Evolutionary conservation across 2,797 vertebrate genomes (phyloP).

Genomic region (Lepus townsendii): DNA sequence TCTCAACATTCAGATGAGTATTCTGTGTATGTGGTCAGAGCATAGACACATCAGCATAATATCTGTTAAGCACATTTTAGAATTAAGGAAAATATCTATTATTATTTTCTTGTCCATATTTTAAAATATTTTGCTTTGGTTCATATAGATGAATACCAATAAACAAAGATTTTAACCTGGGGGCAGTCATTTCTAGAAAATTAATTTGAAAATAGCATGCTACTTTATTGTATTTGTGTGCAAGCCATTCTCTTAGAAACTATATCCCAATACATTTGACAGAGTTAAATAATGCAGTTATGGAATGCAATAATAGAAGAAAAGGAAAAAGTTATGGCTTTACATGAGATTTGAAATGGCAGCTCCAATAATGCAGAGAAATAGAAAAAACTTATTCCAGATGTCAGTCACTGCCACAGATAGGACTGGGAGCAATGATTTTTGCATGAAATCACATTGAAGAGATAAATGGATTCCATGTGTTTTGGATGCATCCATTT

Average conservation of each 20-base stretch:
- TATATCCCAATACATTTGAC: neutral
- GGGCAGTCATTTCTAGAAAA: constrained; percentile 61
- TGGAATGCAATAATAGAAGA: constrained; percentile 27
- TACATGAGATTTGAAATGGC: constrained; percentile 71
- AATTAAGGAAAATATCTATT: neutral
- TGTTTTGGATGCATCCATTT: constrained; percentile 15
- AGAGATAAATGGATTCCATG: constrained; percentile 4
- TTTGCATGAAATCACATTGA: neutral
- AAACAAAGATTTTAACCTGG: constrained; percentile 43
- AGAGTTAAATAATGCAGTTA: constrained; percentile 72
- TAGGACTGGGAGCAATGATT: neutral
- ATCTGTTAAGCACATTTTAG: neutral
- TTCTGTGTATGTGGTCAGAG: neutral
- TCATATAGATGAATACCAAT: neutral
- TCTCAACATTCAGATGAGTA: neutral
- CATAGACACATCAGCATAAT: neutral
- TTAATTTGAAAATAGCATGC: constrained; percentile 67
- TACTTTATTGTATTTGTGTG: neutral
- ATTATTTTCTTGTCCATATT: neutral
- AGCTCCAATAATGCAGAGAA: constrained; percentile 50
- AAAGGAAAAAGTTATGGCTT: constrained; percentile 52
- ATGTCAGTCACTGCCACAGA: neutral
- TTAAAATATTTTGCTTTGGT: neutral
- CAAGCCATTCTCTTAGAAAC: constrained; percentile 45
- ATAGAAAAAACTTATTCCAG: constrained; percentile 27